Conservation (phyloP, 2,797 vertebrate genomes). For the Sebastes vulpes region DNA sequence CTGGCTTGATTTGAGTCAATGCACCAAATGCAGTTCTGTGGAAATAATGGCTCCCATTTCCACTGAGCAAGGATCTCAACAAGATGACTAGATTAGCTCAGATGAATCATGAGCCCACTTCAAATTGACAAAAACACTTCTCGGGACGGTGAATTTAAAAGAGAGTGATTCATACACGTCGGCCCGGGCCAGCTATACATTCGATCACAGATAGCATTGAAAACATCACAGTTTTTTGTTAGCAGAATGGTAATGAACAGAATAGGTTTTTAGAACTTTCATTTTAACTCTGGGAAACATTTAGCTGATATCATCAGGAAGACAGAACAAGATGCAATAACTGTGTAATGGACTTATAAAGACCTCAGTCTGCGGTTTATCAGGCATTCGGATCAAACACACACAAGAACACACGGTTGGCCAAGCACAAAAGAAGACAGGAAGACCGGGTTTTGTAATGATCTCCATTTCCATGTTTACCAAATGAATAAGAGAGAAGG, state of each 20-base stretch:
- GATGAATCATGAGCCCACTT: slow-evolving; percentile 57
- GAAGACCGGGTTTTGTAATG: not conserved
- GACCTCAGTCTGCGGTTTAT: slow-evolving; percentile 1
- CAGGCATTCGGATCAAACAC: slow-evolving; percentile 2
- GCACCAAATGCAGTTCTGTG: not conserved
- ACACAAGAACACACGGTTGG: not conserved
- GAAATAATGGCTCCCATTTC: slow-evolving; percentile 54
- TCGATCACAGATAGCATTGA: slow-evolving; percentile 5
- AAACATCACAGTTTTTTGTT: not conserved
- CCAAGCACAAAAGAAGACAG: not conserved
- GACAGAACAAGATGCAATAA: slow-evolving; percentile 13
- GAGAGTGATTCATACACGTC: slow-evolving; percentile 38
- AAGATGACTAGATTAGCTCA: slow-evolving; percentile 49
- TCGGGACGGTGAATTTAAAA: slow-evolving; percentile 39
- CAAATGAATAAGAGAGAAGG: not conserved
- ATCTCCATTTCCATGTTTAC: not conserved
- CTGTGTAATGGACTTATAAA: slow-evolving; percentile 12
- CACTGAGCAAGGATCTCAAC: slow-evolving; percentile 27
- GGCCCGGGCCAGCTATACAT: not conserved
- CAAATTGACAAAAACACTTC: slow-evolving; percentile 60
- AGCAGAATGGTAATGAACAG: slow-evolving; percentile 1
- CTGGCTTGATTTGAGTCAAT: not conserved
- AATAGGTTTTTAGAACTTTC: slow-evolving; percentile 7
- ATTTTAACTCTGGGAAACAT: slow-evolving; percentile 35
- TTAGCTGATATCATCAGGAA: slow-evolving; percentile 25